phyloP scores from a whole-genome alignment of 2,113 vertebrate genomes.

The Ellobius talpinus region DNA sequence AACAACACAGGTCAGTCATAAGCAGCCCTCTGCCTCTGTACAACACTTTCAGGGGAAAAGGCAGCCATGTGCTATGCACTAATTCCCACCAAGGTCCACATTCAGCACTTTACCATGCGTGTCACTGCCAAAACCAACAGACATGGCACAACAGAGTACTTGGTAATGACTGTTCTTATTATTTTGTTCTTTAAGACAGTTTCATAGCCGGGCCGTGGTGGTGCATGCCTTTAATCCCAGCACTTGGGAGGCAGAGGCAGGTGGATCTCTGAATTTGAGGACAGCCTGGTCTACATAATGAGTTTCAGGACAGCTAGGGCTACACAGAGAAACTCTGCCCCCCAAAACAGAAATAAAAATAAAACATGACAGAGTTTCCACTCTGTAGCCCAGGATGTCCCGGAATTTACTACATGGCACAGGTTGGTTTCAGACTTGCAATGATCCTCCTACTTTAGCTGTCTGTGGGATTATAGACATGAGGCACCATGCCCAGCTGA shows the following conservation, averaged over 20 bases:
- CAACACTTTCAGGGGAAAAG: background rate
- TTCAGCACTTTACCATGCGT: background rate
- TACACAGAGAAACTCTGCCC: background rate
- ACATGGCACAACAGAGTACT: background rate
- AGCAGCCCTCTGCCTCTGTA: background rate
- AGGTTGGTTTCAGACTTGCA: background rate
- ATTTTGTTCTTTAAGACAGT: background rate
- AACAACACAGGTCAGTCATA: slow-evolving; percentile 53
- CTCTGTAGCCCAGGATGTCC: background rate
- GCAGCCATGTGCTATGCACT: background rate
- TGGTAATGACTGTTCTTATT: background rate
- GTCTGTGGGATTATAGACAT: background rate
- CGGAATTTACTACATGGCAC: background rate
- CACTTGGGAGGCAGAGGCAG: background rate
- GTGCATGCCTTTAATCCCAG: background rate
- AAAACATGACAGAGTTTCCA: background rate
- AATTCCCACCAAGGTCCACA: background rate
- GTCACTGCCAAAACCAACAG: slow-evolving; percentile 23
- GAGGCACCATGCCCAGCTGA: background rate
- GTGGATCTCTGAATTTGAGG: background rate
- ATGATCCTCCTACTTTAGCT: background rate
- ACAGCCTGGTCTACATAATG: background rate
- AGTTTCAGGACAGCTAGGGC: background rate
- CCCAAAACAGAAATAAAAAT: background rate
- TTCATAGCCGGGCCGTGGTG: background rate